Percentiles rank a stretch among this genome's conserved stretches.
Evolutionary conservation across 2,113 vertebrate genomes (phyloP).

Genomic region (Jaculus jaculus): DNA sequence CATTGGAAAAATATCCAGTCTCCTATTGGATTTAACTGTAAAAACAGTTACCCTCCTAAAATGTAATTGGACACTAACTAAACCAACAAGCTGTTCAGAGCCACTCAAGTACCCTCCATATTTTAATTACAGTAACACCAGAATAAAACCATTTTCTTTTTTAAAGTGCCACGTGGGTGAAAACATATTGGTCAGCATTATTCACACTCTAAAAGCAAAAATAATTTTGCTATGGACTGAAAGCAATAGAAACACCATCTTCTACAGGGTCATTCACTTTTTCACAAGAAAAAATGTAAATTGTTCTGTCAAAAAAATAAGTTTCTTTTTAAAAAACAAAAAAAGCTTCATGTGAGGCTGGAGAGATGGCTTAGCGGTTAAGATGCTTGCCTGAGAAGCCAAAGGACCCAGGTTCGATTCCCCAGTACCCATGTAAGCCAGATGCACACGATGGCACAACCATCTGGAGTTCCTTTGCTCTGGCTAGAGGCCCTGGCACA

Average conservation of each 20-base stretch:
- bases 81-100: neutral
- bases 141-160: conserved; percentile 53
- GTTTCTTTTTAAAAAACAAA: neutral
- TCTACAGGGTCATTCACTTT: neutral
- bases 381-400: too few species aligned
- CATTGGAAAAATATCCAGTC: conserved; percentile 28
- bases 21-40: neutral
- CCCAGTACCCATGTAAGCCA: too few species aligned
- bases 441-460: too few species aligned
- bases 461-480: too few species aligned
- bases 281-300: neutral
- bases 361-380: too few species aligned
- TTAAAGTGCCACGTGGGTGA: neutral
- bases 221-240: neutral
- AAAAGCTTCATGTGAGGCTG: neutral
- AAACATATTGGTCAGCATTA: neutral
- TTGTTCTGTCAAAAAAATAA: neutral
- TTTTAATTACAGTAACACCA: conserved; percentile 27
- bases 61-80: neutral
- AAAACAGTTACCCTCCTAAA: neutral
- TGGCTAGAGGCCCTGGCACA: neutral
- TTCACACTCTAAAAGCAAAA: neutral
- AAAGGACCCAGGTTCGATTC: too few species aligned
- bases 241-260: neutral
- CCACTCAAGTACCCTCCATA: conserved; percentile 42